Conservation (phyloP, 2,113 vertebrate genomes). For the Lagopus muta region DNA sequence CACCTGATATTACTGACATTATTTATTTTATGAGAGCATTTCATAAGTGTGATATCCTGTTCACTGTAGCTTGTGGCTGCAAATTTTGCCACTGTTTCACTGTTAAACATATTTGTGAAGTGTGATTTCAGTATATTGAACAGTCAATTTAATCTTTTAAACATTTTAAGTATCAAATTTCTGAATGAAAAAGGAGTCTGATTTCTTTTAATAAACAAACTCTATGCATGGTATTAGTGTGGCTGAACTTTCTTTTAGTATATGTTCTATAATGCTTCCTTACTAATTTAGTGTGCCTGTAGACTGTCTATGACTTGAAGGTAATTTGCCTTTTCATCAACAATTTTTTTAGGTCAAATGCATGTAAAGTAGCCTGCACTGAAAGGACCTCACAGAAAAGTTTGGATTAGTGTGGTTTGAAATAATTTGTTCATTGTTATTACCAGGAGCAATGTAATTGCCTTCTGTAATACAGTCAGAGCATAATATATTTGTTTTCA, state of each 20-base stretch:
- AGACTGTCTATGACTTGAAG: background rate
- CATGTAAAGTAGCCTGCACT: background rate
- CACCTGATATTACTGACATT: background rate
- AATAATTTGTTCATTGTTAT: background rate
- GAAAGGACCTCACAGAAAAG: background rate
- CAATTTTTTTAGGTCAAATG: background rate
- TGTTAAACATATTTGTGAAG: background rate
- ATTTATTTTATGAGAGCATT: background rate
- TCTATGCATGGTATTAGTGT: background rate
- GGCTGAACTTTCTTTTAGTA: background rate
- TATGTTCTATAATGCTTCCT: background rate
- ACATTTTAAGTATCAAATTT: background rate
- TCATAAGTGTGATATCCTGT: background rate
- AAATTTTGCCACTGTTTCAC: conserved; percentile 3
- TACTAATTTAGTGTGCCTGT: background rate
- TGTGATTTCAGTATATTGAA: background rate
- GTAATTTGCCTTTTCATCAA: background rate
- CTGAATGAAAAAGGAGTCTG: background rate
- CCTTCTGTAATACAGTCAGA: background rate
- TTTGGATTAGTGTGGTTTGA: background rate
- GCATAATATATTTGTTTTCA: background rate
- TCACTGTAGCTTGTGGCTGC: background rate
- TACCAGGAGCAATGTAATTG: background rate
- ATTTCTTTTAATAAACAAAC: background rate
- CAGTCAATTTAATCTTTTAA: background rate